Evolutionary conservation across 2,113 vertebrate genomes (phyloP).

Genomic region (Marmota monax): DNA sequence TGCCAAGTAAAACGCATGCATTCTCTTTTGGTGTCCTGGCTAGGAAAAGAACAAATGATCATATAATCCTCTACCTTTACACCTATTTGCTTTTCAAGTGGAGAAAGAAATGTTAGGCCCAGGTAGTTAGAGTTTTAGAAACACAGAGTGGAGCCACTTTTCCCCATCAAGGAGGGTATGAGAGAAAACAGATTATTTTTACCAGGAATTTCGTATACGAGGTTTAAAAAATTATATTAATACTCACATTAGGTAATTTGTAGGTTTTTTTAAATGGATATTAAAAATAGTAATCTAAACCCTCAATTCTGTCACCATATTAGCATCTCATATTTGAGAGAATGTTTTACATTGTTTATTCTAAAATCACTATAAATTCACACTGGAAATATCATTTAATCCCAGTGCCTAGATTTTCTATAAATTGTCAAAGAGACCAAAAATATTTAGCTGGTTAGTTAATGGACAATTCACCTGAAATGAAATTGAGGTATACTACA

Average conservation of each 20-base stretch:
- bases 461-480: constrained; percentile 67
- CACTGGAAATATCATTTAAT: background rate
- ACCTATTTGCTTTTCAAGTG: background rate
- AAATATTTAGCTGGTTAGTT: constrained; percentile 74
- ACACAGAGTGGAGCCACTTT: background rate
- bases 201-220: background rate
- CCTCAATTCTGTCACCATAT: background rate
- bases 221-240: background rate
- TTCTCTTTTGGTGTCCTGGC: background rate
- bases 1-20: background rate
- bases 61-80: background rate
- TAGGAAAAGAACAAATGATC: background rate
- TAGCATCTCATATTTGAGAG: background rate
- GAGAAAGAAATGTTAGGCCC: background rate
- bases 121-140: background rate
- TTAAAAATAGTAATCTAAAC: background rate
- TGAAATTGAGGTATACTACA: constrained; percentile 23
- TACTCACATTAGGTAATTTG: background rate
- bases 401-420: constrained; percentile 8
- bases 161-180: background rate
- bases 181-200: background rate
- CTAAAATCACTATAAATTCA: background rate
- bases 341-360: background rate
- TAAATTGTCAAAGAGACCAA: constrained; percentile 1
- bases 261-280: constrained; percentile 3